Base-by-base conservation (phyloP, 2,888 invertebrate genomes). In the Tolmerus cingulatus region DNA sequence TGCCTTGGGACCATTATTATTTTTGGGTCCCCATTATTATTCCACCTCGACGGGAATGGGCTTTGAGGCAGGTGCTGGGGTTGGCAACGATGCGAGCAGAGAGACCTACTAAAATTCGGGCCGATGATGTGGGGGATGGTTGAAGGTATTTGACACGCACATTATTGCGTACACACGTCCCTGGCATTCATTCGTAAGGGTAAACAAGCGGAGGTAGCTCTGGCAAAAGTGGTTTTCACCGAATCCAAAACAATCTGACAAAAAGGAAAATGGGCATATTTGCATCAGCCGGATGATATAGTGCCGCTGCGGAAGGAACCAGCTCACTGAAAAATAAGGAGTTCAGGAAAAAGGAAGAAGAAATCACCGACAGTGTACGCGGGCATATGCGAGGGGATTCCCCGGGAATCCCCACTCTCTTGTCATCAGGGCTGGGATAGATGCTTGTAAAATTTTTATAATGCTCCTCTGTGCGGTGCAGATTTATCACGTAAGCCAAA, bases 211-310 rank as follows among this genome's bases (percentile, higher is more conserved):
- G 19, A 23, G 66, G 66, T 43, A 7, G 9, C 46, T n/a, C 23
- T 51, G 79, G 30, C n/a, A 30, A 27, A 79, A 79, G 79, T 79
- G 79, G 79, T 79, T 79, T 40, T 79, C 79, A 14, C 27, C 30
- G 55, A 79, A 79, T 79, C 51, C 23, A 79, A 66, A 79, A 79
- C 79, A 79, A 79, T 79, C 79, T 79, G 79, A 79, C 79, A 79
- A 46, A 66, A 66, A 46, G 51, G 46, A 30, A 79, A 79, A 79
- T 79, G 79, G 46, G 79, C 46, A 79, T 55, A 79, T 79, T 79
- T 79, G 79, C 79, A 79, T 79, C 79, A 79, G 51, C 79, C 79
- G 79, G 79, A 79, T 79, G 79, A 79, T 79, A 79, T 79, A 79
- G 79, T 79, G 79, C 51, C 79, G 14, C 43, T 79, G 79, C 40